Evolutionary conservation across 2,888 invertebrate genomes (phyloP), one percentile per base, ranked within the genome.

Genomic region (Chorisops tibialis): DNA sequence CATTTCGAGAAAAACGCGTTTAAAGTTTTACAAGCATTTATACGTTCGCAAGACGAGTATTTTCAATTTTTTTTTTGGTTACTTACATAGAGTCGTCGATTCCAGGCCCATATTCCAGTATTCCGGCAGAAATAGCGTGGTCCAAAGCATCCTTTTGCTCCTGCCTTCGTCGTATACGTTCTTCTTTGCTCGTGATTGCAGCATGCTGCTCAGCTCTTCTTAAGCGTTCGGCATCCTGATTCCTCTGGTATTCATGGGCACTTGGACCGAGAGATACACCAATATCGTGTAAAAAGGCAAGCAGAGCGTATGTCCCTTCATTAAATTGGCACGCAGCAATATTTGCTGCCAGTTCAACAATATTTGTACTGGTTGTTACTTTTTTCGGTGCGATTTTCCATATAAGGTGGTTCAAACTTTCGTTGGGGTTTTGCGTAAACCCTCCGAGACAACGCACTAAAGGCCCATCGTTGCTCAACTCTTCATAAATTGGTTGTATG

Each of bases 341-440:
- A 14, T 49, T 37, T 22, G 51, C 45, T 59, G 43, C 65, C 52
- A 59, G 24, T 43, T 62, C 66, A 60, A 68, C 65, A 16, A 65
- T 63, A 63, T 65, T n/a, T 56, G 3, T 61, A 63, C 65, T 65
- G 61, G 61, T 63, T 60, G 62, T 59, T 61, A 68, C 61, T 63
- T 61, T 65, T 66, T 68, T 66, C 48, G 68, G 66, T 47, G 68
- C 62, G 52, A 65, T 67, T 48, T 30, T 63, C 67, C 68, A 68
- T 61, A 68, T 64, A 6, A 67, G 48, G 24, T 63, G 58, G 54
- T 68, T 68, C 24, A 68, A 64, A 63, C 67, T 66, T 59, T 68
- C 66, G 48, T 68, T 68, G 59, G 51, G 39, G 63, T 68, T 69
- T 64, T 68, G 67, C 14, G 64, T 67, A 51, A 65, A 68, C n/a